Conservation (phyloP, 1,140 invertebrate genomes). For the Cheumatopsyche charites region DNA sequence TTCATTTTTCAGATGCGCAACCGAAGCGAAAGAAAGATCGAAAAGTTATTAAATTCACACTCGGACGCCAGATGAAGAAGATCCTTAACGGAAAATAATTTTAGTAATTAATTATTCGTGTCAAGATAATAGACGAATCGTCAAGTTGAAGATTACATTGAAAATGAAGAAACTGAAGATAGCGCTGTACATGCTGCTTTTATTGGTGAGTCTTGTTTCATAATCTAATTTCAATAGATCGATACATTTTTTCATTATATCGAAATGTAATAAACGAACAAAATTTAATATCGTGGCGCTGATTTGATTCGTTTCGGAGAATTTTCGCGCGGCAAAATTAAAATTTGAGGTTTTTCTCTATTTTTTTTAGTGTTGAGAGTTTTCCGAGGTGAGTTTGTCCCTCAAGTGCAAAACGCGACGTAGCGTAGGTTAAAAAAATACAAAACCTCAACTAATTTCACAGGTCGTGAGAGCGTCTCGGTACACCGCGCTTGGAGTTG, state of each 20-base stretch:
- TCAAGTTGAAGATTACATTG: neutral
- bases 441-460: conserved; percentile 37
- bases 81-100: neutral
- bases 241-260: too few species aligned
- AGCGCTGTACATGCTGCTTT: neutral
- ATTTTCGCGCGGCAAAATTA: too few species aligned
- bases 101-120: neutral
- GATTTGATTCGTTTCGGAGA: too few species aligned
- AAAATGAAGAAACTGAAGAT: conserved; percentile 21
- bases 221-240: neutral
- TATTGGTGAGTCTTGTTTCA: conserved; percentile 24
- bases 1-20: conserved; percentile 8
- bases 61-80: neutral
- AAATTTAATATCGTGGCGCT: too few species aligned
- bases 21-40: neutral
- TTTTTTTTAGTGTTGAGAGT: neutral
- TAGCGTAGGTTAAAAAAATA: conserved; percentile 23
- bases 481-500: conserved; percentile 21
- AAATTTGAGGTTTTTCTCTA: too few species aligned
- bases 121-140: neutral
- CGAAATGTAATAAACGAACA: too few species aligned
- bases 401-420: conserved; percentile 16
- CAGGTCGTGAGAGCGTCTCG: conserved; percentile 39
- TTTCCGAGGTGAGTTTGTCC: neutral
- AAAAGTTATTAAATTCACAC: conserved; percentile 8